These are phyloP conservation scores for Dolichotis patagonum DNA, from an alignment of 2,113 vertebrate species.

Conservation along the genomic window DNA sequence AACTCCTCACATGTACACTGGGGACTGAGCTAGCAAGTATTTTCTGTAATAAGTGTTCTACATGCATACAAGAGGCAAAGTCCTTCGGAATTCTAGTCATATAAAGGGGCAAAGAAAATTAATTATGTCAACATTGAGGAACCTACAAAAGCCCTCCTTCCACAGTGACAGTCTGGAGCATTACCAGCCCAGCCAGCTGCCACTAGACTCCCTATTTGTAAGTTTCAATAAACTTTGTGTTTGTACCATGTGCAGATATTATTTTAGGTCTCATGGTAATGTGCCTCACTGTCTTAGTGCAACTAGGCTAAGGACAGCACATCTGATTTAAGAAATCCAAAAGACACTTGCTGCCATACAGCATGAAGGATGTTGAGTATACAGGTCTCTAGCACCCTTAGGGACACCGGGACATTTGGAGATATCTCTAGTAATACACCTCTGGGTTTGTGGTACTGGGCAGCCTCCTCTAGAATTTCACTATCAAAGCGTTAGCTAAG, in stretches of 20 bases:
- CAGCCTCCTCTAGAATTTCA: background rate
- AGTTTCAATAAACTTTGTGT: background rate
- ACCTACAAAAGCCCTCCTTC: background rate
- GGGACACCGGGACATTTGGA: background rate
- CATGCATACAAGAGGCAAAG: background rate
- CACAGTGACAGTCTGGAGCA: background rate
- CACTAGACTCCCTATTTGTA: no score
- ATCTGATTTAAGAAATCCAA: background rate
- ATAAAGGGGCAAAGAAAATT: background rate
- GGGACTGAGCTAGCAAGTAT: background rate
- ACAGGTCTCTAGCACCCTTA: background rate
- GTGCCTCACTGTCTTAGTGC: background rate
- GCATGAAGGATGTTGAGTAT: background rate
- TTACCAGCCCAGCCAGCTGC: no score
- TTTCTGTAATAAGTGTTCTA: background rate
- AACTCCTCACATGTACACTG: no score
- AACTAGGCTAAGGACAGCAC: background rate
- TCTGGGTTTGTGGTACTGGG: background rate
- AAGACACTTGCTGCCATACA: background rate
- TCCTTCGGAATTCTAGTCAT: background rate
- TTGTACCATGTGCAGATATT: background rate
- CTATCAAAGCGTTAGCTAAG: background rate
- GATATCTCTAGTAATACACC: background rate
- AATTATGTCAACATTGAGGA: background rate
- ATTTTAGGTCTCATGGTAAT: background rate